Percentiles rank a stretch among this genome's conserved stretches.
Evolutionary conservation across 2,888 invertebrate species (phyloP).

Genomic region (Ferrisia virgata): DNA sequence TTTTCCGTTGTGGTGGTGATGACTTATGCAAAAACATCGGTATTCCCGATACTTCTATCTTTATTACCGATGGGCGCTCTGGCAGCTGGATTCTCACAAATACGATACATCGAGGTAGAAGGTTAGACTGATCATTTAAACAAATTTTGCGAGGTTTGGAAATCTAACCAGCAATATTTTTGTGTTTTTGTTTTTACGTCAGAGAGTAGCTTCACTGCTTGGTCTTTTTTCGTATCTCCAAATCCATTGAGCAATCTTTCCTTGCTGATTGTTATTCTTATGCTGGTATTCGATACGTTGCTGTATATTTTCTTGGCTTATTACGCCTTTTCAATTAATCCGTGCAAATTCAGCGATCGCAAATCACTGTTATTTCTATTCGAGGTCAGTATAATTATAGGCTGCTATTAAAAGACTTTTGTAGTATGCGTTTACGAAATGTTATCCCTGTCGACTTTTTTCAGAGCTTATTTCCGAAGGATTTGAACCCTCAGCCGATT

Average conservation of each 20-base stretch:
- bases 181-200: not conserved
- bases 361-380: conserved; percentile 8
- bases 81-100: no score
- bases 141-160: no score
- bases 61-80: no score
- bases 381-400: not conserved
- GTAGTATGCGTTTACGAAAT: not conserved
- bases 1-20: no score
- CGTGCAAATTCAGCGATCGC: not conserved
- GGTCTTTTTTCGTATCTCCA: not conserved
- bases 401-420: no score
- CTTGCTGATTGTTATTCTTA: not conserved
- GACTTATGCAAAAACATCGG: no score
- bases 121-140: no score
- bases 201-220: not conserved
- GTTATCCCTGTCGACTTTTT: no score
- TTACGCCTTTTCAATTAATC: not conserved
- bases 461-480: not conserved
- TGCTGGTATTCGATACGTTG: conserved; percentile 7
- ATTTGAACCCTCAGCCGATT: no score
- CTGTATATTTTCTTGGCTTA: not conserved
- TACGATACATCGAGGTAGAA: no score
- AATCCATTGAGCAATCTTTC: not conserved
- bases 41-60: no score
- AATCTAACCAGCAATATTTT: no score